These are phyloP conservation scores for Columba janthina DNA, from an alignment of 2,113 vertebrate genomes.

Conservation along the genomic window DNA sequence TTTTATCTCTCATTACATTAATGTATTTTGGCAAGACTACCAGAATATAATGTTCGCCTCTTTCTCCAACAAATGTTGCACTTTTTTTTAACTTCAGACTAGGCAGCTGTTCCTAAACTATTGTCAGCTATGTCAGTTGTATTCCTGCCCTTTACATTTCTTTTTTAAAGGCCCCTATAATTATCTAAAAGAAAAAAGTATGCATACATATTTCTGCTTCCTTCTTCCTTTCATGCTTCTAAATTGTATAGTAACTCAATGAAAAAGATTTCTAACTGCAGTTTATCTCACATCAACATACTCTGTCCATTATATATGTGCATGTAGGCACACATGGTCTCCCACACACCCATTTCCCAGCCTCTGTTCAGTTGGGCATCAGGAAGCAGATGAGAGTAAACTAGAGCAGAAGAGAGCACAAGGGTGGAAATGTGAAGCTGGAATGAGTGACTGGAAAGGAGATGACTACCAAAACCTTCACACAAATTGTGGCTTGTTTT, in stretches of 20 bases:
- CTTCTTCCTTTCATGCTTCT: not conserved
- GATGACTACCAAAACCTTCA: not conserved
- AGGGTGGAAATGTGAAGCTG: not conserved
- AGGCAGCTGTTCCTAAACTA: not conserved
- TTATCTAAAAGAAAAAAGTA: not conserved
- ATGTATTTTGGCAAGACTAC: not conserved
- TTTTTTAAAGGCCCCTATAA: not conserved
- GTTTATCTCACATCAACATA: not conserved
- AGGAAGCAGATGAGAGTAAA: not conserved
- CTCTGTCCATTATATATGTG: not conserved
- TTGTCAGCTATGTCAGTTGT: not conserved
- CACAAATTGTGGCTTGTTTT: not conserved
- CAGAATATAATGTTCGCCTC: rapidly evolving
- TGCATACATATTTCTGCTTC: not conserved
- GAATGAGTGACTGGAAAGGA: not conserved
- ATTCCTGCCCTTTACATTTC: not conserved
- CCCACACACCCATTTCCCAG: not conserved
- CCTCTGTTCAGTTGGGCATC: rapidly evolving
- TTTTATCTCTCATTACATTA: not conserved
- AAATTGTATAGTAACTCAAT: not conserved
- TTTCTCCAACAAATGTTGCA: not conserved
- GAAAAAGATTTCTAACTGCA: not conserved
- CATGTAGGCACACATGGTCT: not conserved
- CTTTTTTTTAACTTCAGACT: not conserved
- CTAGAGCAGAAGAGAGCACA: not conserved